A percentile compares a stretch with the other conserved stretches of the same genome.
Evolutionary conservation across 2,113 vertebrate species (phyloP).

Genomic region (Coptodon rendalli): DNA sequence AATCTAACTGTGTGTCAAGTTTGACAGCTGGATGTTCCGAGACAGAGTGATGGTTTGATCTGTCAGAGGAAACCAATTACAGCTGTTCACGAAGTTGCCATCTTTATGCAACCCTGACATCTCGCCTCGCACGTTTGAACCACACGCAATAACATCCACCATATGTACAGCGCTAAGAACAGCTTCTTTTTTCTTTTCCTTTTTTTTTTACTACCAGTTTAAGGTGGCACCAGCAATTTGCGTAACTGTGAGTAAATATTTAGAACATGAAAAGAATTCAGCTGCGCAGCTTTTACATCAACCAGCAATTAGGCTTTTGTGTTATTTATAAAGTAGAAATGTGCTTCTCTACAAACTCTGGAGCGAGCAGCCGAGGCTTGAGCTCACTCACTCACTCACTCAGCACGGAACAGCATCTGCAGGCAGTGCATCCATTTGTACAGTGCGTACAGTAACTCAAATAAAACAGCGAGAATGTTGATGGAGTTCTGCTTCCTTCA

Average conservation of each 20-base stretch:
- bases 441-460: background rate
- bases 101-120: background rate
- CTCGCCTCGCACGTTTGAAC: background rate
- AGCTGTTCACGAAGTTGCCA: background rate
- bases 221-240: background rate
- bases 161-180: background rate
- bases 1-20: background rate
- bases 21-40: background rate
- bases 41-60: background rate
- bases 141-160: background rate
- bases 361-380: background rate
- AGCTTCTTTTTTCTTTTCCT: background rate
- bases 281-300: background rate
- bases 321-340: background rate
- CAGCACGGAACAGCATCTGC: background rate
- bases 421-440: background rate
- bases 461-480: background rate
- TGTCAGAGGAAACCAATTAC: background rate
- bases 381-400: background rate
- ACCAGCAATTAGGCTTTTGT: slow-evolving; percentile 1
- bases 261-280: background rate
- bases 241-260: slow-evolving; percentile 7
- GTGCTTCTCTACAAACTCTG: background rate
- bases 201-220: background rate
- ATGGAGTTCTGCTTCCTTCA: background rate